Evolutionary conservation across 1,140 invertebrate species (phyloP), one percentile per base, ranked within the genome.

Genomic region (Ceratina japonica): DNA sequence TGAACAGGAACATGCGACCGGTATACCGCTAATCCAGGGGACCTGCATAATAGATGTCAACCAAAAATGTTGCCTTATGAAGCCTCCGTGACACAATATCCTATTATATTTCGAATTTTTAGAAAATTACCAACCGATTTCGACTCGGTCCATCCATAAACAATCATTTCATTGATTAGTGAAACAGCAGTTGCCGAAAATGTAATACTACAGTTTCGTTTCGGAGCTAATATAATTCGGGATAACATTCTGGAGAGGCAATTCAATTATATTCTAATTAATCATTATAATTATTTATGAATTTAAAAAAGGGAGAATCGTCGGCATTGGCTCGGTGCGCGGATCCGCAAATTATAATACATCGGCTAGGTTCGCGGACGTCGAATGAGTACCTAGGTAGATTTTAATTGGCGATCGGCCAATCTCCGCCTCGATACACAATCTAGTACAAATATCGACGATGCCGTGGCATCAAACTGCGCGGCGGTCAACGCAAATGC

Each of bases 371-470:
- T 37, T 3, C 22, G 61, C 68, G 31, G 16, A 61, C 44, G 20
- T 15, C 65, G 64, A 52, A 75, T 69, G 80, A 64, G 51, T 74
- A 44, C 5, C 37, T 10, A 75, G 51, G 85, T 52, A 49, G 79
- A 80, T 87, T 87, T 87, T 87, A 87, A 87, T 84, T 87, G 84
- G 84, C 86, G 68, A 79, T 75, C 22, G 37, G 81, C 86, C 86
- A 87, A 82, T 80, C 77, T 84, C 71, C 81, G 68, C 66, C 71
- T 82, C 80, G 80, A 86, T 85, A 81, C 79, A 86, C 83, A 85
- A 79, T 58, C 79, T 74, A 79, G 73, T 85, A 81, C 83, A 86
- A 86, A 86, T 85, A 86, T 86, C 84, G 82, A 80, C 64, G 56
- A 76, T 66, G 71, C 76, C 69, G 79, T 66, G 85, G 68, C 70